Conservation (phyloP, 2,113 vertebrate species). For the Ailuropoda melanoleuca region DNA sequence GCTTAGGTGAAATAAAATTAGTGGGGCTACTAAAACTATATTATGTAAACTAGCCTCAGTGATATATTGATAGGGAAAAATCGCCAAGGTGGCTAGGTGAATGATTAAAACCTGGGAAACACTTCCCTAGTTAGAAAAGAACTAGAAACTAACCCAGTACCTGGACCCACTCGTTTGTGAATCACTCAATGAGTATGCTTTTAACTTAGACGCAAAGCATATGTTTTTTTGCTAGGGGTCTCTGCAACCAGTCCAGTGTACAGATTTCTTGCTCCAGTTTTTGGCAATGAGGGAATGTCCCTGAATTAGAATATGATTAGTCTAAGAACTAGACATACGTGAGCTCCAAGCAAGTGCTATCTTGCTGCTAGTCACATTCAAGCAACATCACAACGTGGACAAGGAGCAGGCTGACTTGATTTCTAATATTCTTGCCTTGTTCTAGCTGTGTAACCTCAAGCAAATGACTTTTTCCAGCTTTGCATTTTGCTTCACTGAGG, state of each 20-base stretch:
- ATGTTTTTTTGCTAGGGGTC: not conserved
- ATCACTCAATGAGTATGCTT: not conserved
- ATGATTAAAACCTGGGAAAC: not conserved
- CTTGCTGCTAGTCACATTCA: not conserved
- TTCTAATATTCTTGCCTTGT: not conserved
- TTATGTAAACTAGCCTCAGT: not conserved
- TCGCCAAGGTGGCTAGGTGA: not conserved
- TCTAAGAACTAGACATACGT: not conserved
- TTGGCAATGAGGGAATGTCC: not conserved
- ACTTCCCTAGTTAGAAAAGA: not conserved
- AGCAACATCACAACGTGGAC: not conserved
- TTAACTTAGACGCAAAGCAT: not conserved
- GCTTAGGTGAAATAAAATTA: not conserved
- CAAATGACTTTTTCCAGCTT: not conserved
- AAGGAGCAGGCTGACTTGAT: not conserved
- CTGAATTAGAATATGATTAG: not conserved
- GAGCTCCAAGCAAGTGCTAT: not conserved
- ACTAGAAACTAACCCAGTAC: not conserved
- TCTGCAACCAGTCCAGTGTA: not conserved
- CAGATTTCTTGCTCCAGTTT: not conserved
- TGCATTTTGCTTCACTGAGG: not conserved
- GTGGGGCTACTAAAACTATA: not conserved
- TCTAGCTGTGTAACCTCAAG: not conserved
- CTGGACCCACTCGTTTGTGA: not conserved
- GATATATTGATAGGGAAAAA: not conserved